These are phyloP conservation scores for human DNA, from an alignment of 2,113 vertebrate genomes.

Conservation along the genomic window DNA sequence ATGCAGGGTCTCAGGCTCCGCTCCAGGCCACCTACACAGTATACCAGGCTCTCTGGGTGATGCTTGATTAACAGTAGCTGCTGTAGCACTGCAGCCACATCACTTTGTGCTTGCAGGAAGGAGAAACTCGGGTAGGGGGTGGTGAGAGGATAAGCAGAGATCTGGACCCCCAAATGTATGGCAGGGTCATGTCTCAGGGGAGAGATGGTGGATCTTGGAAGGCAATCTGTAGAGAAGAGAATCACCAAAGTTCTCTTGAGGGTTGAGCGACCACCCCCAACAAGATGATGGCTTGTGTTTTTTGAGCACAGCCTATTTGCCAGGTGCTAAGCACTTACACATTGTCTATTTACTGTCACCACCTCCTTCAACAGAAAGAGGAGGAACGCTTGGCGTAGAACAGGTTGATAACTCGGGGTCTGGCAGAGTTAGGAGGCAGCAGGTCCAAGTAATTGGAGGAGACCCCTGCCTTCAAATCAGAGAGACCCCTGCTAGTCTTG, in stretches of 20 bases:
- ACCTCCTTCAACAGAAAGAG: not conserved
- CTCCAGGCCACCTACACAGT: not conserved
- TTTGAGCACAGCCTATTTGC: fast-evolving
- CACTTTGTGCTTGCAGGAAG: not conserved
- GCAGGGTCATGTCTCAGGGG: not conserved
- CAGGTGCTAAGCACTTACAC: not conserved
- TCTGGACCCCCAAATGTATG: not conserved
- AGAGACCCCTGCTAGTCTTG: not conserved
- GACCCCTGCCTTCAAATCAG: not conserved
- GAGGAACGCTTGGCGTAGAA: not conserved
- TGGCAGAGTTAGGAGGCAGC: not conserved
- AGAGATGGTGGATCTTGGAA: not conserved
- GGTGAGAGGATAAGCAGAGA: not conserved
- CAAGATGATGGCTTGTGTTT: not conserved
- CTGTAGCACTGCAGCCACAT: not conserved
- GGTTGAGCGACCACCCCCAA: fast-evolving
- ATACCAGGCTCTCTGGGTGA: not conserved
- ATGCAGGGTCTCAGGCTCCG: not conserved
- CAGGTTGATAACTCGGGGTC: not conserved
- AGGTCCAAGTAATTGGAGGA: not conserved
- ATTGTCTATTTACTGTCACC: not conserved
- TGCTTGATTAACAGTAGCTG: not conserved
- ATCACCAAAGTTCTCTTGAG: not conserved
- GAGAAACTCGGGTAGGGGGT: not conserved
- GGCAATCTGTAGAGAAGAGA: not conserved